Conservation (phyloP, 2,797 vertebrate genomes). For the Pipistrellus kuhlii region DNA sequence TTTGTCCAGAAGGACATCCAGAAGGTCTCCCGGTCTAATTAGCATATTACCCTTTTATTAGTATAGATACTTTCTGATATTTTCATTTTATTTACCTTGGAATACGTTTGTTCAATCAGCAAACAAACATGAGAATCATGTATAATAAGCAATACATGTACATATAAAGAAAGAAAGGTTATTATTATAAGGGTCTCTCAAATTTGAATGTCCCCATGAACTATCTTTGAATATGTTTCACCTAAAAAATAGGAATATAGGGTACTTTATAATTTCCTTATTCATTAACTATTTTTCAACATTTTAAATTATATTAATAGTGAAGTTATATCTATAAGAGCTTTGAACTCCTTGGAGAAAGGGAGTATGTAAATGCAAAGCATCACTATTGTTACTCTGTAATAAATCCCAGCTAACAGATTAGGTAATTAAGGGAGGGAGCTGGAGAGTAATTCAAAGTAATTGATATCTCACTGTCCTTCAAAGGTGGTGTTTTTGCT, state of each 20-base stretch:
- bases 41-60: too few species aligned
- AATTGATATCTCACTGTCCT: constrained; percentile 67
- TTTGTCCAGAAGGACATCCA: too few species aligned
- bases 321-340: not conserved
- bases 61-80: not conserved
- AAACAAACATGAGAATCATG: not conserved
- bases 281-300: constrained; percentile 11
- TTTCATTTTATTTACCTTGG: not conserved
- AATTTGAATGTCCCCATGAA: not conserved
- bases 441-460: constrained; percentile 71
- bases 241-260: constrained; percentile 24
- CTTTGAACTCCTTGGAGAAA: constrained; percentile 46
- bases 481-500: constrained; percentile 63
- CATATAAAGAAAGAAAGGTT: not conserved
- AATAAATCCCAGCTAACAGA: constrained; percentile 62
- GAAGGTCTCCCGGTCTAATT: too few species aligned
- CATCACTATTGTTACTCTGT: constrained; percentile 24
- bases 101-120: constrained; percentile 25
- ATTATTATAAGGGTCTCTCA: not conserved
- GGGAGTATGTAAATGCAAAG: constrained; percentile 47
- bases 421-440: constrained; percentile 65
- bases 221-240: not conserved
- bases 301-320: not conserved
- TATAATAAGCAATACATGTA: not conserved
- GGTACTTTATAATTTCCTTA: constrained; percentile 14